Base-by-base conservation (phyloP, 2,888 invertebrate genomes). In the Amiota mariae region DNA sequence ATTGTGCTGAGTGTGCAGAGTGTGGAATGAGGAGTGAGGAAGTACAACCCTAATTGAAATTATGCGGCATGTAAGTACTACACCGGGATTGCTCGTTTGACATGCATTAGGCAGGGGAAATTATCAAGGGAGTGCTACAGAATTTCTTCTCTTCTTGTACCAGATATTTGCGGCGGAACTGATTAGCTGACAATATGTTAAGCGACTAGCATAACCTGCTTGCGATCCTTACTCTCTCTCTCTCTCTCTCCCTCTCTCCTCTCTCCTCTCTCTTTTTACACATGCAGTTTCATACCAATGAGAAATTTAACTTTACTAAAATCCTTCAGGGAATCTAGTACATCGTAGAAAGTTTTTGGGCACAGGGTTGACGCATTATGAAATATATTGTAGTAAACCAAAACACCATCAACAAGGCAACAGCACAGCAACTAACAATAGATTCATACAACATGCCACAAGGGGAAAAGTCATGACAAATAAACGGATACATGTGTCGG, bases 401-500 rank as follows among this genome's bases (percentile, higher is more conserved):
- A 72, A 74, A 72, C 76, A 76, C 75, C 77, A 76, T 74, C 76
- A 74, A 75, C 72, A 76, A 76, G 74, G 72, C 76, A 74, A 70
- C 49, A 15, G 67, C 64, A 54, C 54, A 54, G n/a, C 54, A 54
- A 54, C 54, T n/a, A 54, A 12, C 12, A 54, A 54, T 6, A 36
- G 36, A 36, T 36, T 36, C 36, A 36, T 36, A 36, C 36, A 36
- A 47, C 36, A 67, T 48, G 48, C 63, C 59, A 77, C 68, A 76
- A 78, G 75, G 75, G 76, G 75, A 81, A 84, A 87, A 88, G 89
- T 87, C 88, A 88, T 87, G 87, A 87, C 87, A 89, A 89, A 87
- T 90, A 89, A 89, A 90, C 90, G 89, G 88, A 89, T 89, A 89
- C 89, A 89, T 89, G 90, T 89, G 89, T 87, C 89, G 86, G 87